These are phyloP conservation scores for Cotesia vestalis DNA, from an alignment of 1,140 invertebrate genomes.

Conservation along the genomic window DNA sequence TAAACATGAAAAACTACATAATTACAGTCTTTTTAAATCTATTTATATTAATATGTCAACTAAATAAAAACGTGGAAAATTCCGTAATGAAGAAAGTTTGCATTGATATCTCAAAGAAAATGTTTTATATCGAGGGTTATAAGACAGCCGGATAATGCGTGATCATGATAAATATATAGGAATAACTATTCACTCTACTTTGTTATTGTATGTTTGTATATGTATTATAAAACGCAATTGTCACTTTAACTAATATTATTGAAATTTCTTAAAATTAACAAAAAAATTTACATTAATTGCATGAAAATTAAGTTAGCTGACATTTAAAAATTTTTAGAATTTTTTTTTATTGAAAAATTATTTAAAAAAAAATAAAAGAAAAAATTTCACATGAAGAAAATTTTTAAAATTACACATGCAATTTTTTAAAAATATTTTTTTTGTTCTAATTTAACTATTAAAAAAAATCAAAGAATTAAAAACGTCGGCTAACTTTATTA, in stretches of 20 bases:
- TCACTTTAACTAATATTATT: not conserved
- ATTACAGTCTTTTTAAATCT: slow-evolving; percentile 1
- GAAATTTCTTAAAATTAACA: no score
- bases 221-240: not conserved
- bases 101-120: slow-evolving; percentile 16
- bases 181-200: not conserved
- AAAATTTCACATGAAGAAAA: no score
- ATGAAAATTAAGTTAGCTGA: no score
- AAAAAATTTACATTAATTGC: no score
- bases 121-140: not conserved
- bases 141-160: slow-evolving; percentile 19
- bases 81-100: slow-evolving; percentile 19
- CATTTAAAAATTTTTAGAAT: no score
- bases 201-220: not conserved
- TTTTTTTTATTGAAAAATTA: no score
- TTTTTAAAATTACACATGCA: no score
- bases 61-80: slow-evolving; percentile 12
- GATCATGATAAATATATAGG: not conserved
- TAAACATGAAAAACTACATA: not conserved
- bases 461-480: no score
- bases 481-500: no score
- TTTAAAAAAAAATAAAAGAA: no score
- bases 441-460: no score
- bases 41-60: slow-evolving; percentile 8
- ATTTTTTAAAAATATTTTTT: no score